phyloP scores from a whole-genome alignment of 2,888 invertebrate species.

The Diabrotica balteata region DNA sequence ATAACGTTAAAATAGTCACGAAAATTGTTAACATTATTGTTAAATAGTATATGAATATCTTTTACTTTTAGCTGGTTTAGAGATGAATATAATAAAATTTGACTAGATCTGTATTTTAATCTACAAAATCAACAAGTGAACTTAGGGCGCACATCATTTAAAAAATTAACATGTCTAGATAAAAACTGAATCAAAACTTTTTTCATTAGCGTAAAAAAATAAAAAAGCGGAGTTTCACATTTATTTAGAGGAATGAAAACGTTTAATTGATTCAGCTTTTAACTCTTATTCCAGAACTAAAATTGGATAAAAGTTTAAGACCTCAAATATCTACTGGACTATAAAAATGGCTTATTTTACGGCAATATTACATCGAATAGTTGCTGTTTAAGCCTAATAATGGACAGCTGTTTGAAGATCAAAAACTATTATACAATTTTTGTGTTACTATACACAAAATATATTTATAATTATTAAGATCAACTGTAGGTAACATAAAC shows the following conservation, averaged over 20 bases:
- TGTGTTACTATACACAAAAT: conserved; percentile 16
- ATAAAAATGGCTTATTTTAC: too few species aligned
- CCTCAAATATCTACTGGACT: too few species aligned
- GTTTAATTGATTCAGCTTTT: conserved; percentile 26
- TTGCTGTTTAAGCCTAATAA: neutral
- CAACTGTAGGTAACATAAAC: conserved; percentile 16
- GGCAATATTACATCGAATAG: too few species aligned
- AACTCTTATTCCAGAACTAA: conserved; percentile 5
- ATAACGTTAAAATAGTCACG: too few species aligned
- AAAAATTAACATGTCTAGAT: conserved; percentile 32
- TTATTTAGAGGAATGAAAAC: conserved; percentile 21
- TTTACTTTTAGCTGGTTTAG: conserved; percentile 23
- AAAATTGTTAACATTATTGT: too few species aligned
- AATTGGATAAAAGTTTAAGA: too few species aligned
- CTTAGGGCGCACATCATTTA: conserved; percentile 20
- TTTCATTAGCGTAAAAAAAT: conserved; percentile 30
- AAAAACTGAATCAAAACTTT: conserved; percentile 30
- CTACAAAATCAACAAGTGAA: conserved; percentile 40
- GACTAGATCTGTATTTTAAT: conserved; percentile 39
- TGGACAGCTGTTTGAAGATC: too few species aligned
- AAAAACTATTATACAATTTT: too few species aligned
- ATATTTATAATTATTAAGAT: conserved; percentile 18
- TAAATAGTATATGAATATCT: too few species aligned
- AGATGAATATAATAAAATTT: conserved; percentile 35
- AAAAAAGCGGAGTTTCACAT: conserved; percentile 32